Evolutionary conservation across 2,888 invertebrate genomes (phyloP), one percentile per base, ranked within the genome.

Genomic region (Lathronympha strigana): DNA sequence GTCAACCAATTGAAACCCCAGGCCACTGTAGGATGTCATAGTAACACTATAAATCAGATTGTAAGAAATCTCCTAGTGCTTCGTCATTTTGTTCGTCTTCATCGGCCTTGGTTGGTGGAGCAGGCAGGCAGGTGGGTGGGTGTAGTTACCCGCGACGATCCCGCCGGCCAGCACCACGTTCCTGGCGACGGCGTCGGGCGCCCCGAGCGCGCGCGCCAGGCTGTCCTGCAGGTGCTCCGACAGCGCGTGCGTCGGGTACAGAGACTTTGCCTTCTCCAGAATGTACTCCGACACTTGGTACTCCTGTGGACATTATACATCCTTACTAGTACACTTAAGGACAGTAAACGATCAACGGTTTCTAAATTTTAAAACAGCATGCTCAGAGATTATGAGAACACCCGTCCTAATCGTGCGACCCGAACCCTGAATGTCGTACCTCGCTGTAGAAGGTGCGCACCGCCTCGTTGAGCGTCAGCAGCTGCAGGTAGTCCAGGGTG

Each of bases 151-250:
- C 66, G 93, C 88, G 67, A 90, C 80, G 73, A 94, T 85, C 9
- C 94, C 94, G 55, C 86, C 85, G 53, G 93, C 92, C 54, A 95
- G 90, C 70, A 80, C 79, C 0, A 95, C 80, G 67, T 93, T 89
- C 61, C 84, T 92, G 28, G 87, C 83, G 0, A 95, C 86, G 73
- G 92, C 94, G 21, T 92, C 86, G 2, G 84, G 72, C 2, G 94
- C 94, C 0, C 95, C 95, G 13, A 95, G 74, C 1, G 93, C 94
- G 51, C 79, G 75, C 63, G 93, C 88, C 60, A 95, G 74, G 8
- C 89, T 81, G 6, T 79, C 75, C 72, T 90, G 83, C 28, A 95
- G 69, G 21, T 90, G 84, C 67, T 83, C 91, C 0, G 90, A 84
- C 33, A 81, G 51, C 0, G 71, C 50, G 51, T 84, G 82, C 0